Conservation (phyloP, 2,888 invertebrate species). For the Cyaniris semiargus region DNA sequence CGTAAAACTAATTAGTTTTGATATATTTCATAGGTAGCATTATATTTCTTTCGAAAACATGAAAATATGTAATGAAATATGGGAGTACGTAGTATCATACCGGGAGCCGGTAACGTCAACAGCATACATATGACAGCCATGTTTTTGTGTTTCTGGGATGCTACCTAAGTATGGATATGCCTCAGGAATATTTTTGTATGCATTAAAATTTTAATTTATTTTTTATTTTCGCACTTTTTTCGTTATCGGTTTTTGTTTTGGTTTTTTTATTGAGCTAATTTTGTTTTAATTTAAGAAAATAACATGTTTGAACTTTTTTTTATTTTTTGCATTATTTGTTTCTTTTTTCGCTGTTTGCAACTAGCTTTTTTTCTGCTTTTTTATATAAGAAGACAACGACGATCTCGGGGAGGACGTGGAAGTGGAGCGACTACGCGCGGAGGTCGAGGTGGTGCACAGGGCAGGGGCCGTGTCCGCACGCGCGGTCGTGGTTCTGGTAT, state of each 20-base stretch:
- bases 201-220: slow-evolving; percentile 33
- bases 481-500: background rate
- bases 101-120: background rate
- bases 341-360: background rate
- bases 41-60: slow-evolving; percentile 33
- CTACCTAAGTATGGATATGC: slow-evolving; percentile 33
- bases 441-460: background rate
- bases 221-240: slow-evolving; percentile 27
- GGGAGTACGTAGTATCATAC: slow-evolving; percentile 33
- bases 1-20: slow-evolving; percentile 25
- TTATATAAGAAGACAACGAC: no score
- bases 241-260: slow-evolving; percentile 14
- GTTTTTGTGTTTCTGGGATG: slow-evolving; percentile 17
- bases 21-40: slow-evolving; percentile 30
- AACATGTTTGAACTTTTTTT: background rate
- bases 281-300: background rate
- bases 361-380: background rate
- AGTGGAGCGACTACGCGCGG: background rate
- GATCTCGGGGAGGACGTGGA: no score
- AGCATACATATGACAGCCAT: background rate
- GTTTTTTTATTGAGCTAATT: background rate
- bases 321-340: background rate
- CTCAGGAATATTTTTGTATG: slow-evolving; percentile 35
- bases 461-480: slow-evolving; percentile 1
- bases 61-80: slow-evolving; percentile 32